Conservation (phyloP, 2,113 vertebrate genomes). For the Myotis yumanensis region DNA sequence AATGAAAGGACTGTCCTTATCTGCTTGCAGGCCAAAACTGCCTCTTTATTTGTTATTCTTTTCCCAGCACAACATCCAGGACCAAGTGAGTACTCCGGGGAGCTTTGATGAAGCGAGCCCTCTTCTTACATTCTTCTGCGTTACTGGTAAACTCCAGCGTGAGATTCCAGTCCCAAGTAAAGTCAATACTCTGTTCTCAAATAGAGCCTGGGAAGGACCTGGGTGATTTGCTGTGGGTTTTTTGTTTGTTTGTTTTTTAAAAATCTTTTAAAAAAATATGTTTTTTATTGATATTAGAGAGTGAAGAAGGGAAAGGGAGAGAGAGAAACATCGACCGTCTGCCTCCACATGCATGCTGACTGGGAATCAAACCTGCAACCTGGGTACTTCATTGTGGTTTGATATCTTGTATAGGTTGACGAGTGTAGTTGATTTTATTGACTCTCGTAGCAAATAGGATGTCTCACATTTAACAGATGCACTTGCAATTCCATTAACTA, state of each 20-base stretch:
- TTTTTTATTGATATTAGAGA: not conserved
- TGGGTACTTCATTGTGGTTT: not conserved
- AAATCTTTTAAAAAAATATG: not conserved
- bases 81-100: not conserved
- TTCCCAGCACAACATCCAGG: not conserved
- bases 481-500: not conserved
- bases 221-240: not conserved
- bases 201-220: not conserved
- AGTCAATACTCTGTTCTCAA: not conserved
- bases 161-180: not conserved
- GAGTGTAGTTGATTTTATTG: slow-evolving; percentile 13
- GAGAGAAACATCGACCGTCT: not conserved
- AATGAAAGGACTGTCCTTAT: not conserved
- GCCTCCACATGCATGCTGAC: not conserved
- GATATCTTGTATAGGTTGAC: not conserved
- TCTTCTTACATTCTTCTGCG: not conserved
- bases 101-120: not conserved
- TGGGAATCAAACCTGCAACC: not conserved
- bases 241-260: not conserved
- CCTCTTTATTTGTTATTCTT: not conserved
- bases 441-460: not conserved
- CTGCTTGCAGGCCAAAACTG: not conserved
- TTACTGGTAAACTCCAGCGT: not conserved
- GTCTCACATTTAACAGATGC: not conserved
- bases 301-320: not conserved